Evolutionary conservation across 2,797 vertebrate genomes (phyloP), one percentile per base, ranked within the genome.

Genomic region (Ptychadena robeensis): DNA sequence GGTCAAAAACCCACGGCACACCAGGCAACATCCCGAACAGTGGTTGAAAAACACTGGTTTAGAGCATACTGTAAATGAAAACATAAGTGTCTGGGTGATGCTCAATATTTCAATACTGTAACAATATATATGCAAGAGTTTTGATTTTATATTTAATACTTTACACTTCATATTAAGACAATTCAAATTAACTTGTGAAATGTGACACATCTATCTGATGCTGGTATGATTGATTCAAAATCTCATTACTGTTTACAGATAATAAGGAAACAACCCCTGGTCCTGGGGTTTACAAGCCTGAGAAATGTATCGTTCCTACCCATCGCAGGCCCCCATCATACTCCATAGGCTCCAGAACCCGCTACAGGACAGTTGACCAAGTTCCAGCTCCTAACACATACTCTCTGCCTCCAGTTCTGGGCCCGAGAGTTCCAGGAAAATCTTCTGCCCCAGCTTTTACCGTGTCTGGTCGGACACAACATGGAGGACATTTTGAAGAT

Each of bases 341-440:
- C 90, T 94, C 94, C 34, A 94, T 98, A 27, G 93, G 94, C 27
- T 78, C 83, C 28, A 94, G 95, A 28, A 94, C 91, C 34, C 91
- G 89, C 10, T 95, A 92, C 80, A 93, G 94, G n/a, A 85, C 85
- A 0, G 71, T 92, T 53, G 94, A 96, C 30, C 71, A 92, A 0
- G 90, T 93, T 1, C 96, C 96, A 0, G 94, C 95, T 0, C 96
- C 96, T 22, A 97, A 97, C 87, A 91, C 92, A 79, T 97, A 97
- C 88, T 92, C 86, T 4, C 91, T 97, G 30, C 96, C 96, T 0
- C 89, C 91, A 0, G 91, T 97, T 12, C 89, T 96, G 87, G 96
- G 96, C 11, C 80, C 93, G 0, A 90, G 91, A 35, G 85, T 93
- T 48, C 91, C 94, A 48, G 85, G 88, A 83, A 96, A 96, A 85